These are phyloP conservation scores for Dynastes tityus DNA, from an alignment of 2,888 invertebrate species.

Conservation along the genomic window DNA sequence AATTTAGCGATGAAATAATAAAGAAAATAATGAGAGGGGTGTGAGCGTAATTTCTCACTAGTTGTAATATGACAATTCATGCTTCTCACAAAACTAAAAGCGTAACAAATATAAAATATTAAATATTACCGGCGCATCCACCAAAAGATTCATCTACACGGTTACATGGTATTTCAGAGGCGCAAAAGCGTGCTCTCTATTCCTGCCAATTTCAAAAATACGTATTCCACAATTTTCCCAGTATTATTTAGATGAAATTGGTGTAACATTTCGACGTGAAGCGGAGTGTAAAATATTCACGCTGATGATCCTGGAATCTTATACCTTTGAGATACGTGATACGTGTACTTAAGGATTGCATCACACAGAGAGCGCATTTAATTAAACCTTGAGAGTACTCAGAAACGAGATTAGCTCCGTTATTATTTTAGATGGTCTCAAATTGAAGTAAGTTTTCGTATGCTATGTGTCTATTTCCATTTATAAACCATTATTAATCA, in stretches of 20 bases:
- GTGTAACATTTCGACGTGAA: neutral
- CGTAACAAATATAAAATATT: too few relatives aligned
- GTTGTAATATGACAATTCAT: too few relatives aligned
- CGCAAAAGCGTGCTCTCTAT: too few relatives aligned
- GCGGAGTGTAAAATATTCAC: slow-evolving; percentile 2
- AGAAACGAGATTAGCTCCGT: neutral
- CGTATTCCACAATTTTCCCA: too few relatives aligned
- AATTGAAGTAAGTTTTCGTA: neutral
- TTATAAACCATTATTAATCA: neutral
- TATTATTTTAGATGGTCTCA: neutral
- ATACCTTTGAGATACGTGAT: slow-evolving; percentile 31
- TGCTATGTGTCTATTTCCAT: neutral
- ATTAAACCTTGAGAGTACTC: slow-evolving; percentile 2
- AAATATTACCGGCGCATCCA: too few relatives aligned
- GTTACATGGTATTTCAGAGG: too few relatives aligned
- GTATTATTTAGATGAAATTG: neutral
- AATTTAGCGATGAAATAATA: too few relatives aligned
- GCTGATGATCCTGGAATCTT: neutral
- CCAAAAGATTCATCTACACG: too few relatives aligned
- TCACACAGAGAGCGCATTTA: slow-evolving; percentile 13
- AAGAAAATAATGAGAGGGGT: too few relatives aligned
- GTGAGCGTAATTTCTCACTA: too few relatives aligned
- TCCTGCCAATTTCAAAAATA: too few relatives aligned
- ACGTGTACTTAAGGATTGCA: slow-evolving; percentile 8
- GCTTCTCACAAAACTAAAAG: too few relatives aligned